A percentile compares a stretch with the other conserved stretches of the same genome.
Conservation (phyloP, 2,113 vertebrate species). For the Bambusicola thoracicus region DNA sequence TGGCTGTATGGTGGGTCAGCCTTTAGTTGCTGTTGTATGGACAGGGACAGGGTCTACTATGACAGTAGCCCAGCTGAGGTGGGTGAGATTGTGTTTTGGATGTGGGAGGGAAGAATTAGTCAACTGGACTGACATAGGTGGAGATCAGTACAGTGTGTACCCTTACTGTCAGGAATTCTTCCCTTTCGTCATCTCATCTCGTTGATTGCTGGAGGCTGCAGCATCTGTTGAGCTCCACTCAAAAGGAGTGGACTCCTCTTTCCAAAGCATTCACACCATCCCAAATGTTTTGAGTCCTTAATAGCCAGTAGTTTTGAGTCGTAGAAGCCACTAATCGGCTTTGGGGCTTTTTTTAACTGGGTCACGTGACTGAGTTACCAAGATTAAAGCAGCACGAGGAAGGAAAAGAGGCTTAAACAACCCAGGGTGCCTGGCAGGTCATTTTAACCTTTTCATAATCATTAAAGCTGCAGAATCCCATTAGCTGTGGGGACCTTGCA, state of each 20-base stretch:
- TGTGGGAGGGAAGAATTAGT: not conserved
- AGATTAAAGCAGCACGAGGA: slow-evolving; percentile 88
- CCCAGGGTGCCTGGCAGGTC: slow-evolving; percentile 73
- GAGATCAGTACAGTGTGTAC: not conserved
- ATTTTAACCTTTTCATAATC: slow-evolving; percentile 77
- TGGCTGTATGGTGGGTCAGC: not conserved
- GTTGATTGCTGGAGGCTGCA: not conserved
- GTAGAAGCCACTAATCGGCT: slow-evolving; percentile 82
- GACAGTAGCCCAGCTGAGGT: not conserved
- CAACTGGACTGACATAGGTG: not conserved
- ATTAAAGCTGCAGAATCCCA: slow-evolving; percentile 73
- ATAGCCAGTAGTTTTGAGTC: not conserved
- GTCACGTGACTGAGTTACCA: slow-evolving; percentile 79
- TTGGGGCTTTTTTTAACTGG: slow-evolving; percentile 74
- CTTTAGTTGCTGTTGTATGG: not conserved
- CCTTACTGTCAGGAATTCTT: not conserved
- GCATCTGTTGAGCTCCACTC: not conserved
- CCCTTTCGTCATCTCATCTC: accelerated
- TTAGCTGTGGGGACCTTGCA: slow-evolving; percentile 48
- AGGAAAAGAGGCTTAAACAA: slow-evolving; percentile 84
- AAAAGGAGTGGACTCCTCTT: not conserved
- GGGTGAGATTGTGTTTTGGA: not conserved
- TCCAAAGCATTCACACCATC: not conserved
- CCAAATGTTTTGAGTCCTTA: slow-evolving; percentile 25
- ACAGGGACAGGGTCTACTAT: accelerated